Evolutionary conservation across 2,888 invertebrate genomes (phyloP), one percentile per base, ranked within the genome.

Genomic region (Andrena haemorrhoa): DNA sequence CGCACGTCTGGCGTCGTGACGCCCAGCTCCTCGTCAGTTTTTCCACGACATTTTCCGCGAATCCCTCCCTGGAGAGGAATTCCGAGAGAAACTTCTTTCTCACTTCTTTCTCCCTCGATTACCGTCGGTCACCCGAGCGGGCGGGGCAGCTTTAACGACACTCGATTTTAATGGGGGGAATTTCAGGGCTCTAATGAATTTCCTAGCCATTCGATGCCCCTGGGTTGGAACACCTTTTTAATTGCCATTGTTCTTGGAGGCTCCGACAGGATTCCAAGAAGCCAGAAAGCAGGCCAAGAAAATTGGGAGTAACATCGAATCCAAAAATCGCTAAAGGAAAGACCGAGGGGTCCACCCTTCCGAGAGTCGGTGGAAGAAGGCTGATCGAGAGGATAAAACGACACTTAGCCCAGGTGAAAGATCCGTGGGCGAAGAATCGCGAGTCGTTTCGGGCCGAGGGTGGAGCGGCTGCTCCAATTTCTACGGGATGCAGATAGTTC

Each of bases 1-100:
- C 71, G 76, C 82, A 69, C 61, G 73, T 70, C 70, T 49, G 75
- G 10, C 64, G 68, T 29, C 35, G 70, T 16, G 68, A 68, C 51
- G 49, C 49, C 68, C 26, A 33, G 3, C 26, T 16, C 41, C 20
- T 35, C 31, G 8, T 7, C 33, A 4, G 12, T 47, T 47, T 79
- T 33, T 26, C 10, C 33, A 20, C 20, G 12, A 64, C 72, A 26
- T 63, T 63, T 23, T n/a, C 33, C 53, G 8, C 29, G 63, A 73
- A 23, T 23, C 47, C 10, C 35, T 12, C 47, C 20, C 10, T 58
- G 16, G 47, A 20, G 53, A 35, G 8, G 31, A n/a, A 23, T 56
- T 12, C 49, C 56, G 29, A 60, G 33, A 12, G 23, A 33, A 33
- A 49, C 23, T 77, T 49, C 33, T 23, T 47, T 23, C 6, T 8